phyloP scores from a whole-genome alignment of 2,113 vertebrate genomes.

The Leiothrix lutea region DNA sequence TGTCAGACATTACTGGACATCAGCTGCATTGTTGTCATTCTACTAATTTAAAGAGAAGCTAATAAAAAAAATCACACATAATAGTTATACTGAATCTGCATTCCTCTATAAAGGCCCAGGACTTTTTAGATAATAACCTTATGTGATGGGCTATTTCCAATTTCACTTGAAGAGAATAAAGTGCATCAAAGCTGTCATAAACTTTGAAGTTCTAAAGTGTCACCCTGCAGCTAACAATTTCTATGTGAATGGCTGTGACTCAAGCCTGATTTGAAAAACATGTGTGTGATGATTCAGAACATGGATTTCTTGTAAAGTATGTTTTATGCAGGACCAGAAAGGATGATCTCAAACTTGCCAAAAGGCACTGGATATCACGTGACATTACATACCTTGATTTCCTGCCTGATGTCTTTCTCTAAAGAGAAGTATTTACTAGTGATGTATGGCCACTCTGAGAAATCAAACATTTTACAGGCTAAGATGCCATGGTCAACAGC shows the following conservation, averaged over 20 bases:
- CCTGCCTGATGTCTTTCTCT: neutral
- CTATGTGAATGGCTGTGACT: neutral
- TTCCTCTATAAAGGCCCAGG: neutral
- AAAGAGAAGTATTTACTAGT: neutral
- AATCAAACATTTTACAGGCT: neutral
- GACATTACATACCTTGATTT: neutral
- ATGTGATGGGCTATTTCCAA: neutral
- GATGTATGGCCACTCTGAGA: neutral
- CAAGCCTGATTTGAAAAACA: neutral
- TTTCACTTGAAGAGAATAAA: neutral
- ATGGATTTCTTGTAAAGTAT: neutral
- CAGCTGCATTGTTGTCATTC: neutral
- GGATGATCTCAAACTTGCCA: neutral
- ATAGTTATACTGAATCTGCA: neutral
- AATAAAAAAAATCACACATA: neutral
- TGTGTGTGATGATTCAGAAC: fast-evolving
- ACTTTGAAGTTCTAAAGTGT: neutral
- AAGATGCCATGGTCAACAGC: neutral
- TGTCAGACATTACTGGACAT: neutral
- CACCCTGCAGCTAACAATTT: neutral
- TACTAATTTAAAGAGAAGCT: neutral
- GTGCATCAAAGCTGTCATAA: neutral
- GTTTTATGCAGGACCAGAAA: neutral
- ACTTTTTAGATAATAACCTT: neutral
- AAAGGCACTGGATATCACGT: neutral